Base-by-base conservation (phyloP, 2,888 invertebrate genomes). In the Leucoma salicis region DNA sequence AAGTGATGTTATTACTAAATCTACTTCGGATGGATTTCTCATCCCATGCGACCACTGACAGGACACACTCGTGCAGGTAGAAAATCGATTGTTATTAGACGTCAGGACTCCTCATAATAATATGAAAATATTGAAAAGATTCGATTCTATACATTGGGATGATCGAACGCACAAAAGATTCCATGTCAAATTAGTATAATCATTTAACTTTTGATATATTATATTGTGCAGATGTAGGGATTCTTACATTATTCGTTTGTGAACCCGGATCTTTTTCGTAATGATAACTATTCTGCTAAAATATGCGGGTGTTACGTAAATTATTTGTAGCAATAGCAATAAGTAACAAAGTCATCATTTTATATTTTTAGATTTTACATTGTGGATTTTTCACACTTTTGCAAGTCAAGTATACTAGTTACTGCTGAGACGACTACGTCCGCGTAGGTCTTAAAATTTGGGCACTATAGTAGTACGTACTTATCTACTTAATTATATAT, bases 41-140 rank as follows among this genome's bases (percentile, higher is more conserved):
- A 79, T 78, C 79, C 75, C 78, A 78, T 73, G 70, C 67, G 68
- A 64, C 70, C 71, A 74, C 78, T 72, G 79, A 76, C 79, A 73
- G 63, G 65, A 52, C 59, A 63, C 57, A 52, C 59, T 67, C 66
- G 63, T 64, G 78, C 86, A 86, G 86, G 86, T 86, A 86, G 75
- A 77, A 81, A 82, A 80, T 78, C 79, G 74, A 82, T 84, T 82
- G 83, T 82, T 80, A 73, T 71, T 73, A 60, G 50, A 66, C 62
- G 70, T 68, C 66, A 68, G 64, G 59, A 59, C 53, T 57, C 50
- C 64, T 66, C 63, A 66, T 70, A 74, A 68, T 70, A 67, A 66
- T 56, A 68, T 63, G 63, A 74, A 73, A 70, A 65, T 68, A 65
- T 65, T 63, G 51, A 62, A 59, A 60, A 64, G 58, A 65, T 64